Percentiles rank a stretch among this genome's conserved stretches.
Evolutionary conservation across 2,888 invertebrate genomes (phyloP).

Genomic region (Ypsolopha sequella): DNA sequence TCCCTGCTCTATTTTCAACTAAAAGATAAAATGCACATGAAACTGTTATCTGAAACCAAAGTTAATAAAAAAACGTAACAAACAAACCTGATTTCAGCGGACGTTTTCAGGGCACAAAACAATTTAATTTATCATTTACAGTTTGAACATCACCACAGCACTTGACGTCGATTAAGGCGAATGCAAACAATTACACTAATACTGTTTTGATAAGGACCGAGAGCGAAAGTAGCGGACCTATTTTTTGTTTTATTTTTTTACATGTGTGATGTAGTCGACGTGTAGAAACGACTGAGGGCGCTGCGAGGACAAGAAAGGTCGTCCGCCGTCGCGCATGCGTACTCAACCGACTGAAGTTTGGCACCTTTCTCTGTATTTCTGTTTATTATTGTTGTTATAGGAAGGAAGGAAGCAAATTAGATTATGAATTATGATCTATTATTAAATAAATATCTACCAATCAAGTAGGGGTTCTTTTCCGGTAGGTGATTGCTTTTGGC

Average conservation of each 20-base stretch:
- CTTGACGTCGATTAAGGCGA: too few species aligned
- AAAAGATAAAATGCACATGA: conserved; percentile 3
- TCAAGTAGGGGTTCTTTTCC: too few species aligned
- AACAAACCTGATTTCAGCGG: conserved; percentile 26
- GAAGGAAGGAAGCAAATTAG: too few species aligned
- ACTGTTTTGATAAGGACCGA: too few species aligned
- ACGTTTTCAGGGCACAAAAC: conserved; percentile 25
- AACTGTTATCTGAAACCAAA: too few species aligned
- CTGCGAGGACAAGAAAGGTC: conserved; percentile 61
- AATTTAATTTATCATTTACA: neutral
- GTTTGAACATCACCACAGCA: too few species aligned
- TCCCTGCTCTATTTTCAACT: neutral
- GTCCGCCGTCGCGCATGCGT: conserved; percentile 53
- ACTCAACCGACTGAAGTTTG: conserved; percentile 7
- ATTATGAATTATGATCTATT: too few species aligned
- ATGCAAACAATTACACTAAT: too few species aligned
- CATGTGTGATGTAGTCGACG: conserved; percentile 54
- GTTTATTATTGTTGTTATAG: neutral
- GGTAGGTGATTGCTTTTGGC: too few species aligned
- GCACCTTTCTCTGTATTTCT: neutral
- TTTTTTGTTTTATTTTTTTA: conserved; percentile 25
- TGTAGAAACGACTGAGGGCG: conserved; percentile 41
- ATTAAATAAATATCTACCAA: too few species aligned
- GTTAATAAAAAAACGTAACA: too few species aligned
- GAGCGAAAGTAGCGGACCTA: conserved; percentile 1